These are phyloP conservation scores for Falcunculus frontatus DNA, from an alignment of 2,113 vertebrate species.

Conservation along the genomic window DNA sequence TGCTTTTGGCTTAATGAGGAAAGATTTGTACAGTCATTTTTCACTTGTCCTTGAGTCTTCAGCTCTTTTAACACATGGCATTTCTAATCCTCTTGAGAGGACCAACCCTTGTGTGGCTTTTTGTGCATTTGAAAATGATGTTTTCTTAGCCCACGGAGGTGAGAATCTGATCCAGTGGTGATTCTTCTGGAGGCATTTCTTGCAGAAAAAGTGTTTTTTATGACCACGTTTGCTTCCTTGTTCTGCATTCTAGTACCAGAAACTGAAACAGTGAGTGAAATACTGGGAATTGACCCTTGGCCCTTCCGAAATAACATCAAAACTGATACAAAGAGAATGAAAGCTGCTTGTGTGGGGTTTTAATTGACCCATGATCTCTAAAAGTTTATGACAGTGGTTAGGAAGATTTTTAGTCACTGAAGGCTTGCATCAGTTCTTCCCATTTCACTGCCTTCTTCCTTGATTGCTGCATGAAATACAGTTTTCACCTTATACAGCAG, in stretches of 20 bases:
- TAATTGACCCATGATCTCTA: neutral
- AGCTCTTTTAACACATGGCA: neutral
- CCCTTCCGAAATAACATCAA: neutral
- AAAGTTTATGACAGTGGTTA: neutral
- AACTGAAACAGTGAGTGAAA: neutral
- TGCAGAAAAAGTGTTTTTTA: neutral
- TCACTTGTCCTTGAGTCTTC: neutral
- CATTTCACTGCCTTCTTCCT: neutral
- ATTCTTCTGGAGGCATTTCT: neutral
- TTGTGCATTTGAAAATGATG: neutral
- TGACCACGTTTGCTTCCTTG: neutral
- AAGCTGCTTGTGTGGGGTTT: neutral
- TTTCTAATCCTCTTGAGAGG: neutral
- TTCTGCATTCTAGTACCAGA: conserved; percentile 3
- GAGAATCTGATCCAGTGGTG: neutral
- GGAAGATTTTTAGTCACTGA: neutral
- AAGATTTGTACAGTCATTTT: neutral
- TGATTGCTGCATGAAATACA: neutral
- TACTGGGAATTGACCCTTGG: neutral
- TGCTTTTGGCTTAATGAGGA: neutral
- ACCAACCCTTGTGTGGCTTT: neutral
- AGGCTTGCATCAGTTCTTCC: neutral
- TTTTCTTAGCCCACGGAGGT: neutral
- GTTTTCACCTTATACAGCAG: neutral
- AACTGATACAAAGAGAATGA: neutral